Conservation (phyloP, 1,140 invertebrate genomes). For the Charaxes varanes region DNA sequence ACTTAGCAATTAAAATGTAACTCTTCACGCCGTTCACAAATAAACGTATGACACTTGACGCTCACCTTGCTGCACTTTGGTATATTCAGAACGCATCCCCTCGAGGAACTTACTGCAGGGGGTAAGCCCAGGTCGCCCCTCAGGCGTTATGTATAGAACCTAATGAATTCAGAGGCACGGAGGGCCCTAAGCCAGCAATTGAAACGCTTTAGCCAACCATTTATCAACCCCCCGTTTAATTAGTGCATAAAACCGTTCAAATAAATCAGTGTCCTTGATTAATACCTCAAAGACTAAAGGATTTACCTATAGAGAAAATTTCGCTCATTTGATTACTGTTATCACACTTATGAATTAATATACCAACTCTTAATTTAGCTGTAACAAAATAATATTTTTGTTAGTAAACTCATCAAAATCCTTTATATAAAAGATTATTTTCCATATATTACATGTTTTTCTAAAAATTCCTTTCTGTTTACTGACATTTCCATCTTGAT, state of each 20-base stretch:
- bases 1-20: constrained; percentile 11
- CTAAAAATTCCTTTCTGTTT: too few species aligned
- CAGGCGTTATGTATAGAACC: constrained; percentile 30
- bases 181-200: constrained; percentile 34
- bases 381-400: too few species aligned
- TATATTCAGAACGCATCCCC: constrained; percentile 24
- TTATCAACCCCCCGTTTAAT: constrained; percentile 34
- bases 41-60: constrained; percentile 20
- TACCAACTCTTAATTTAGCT: too few species aligned
- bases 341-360: too few species aligned
- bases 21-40: constrained; percentile 17
- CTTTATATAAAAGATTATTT: too few species aligned
- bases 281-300: not conserved
- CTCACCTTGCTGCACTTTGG: constrained; percentile 25
- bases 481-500: too few species aligned
- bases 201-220: constrained; percentile 32
- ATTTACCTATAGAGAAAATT: too few species aligned
- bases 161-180: constrained; percentile 37
- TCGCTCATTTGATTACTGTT: too few species aligned
- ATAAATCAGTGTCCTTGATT: constrained; percentile 5
- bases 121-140: constrained; percentile 29
- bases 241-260: constrained; percentile 23
- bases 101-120: constrained; percentile 21
- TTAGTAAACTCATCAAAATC: too few species aligned
- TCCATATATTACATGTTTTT: too few species aligned